Conservation (phyloP, 2,888 invertebrate species). For the Leucozona laternaria region DNA sequence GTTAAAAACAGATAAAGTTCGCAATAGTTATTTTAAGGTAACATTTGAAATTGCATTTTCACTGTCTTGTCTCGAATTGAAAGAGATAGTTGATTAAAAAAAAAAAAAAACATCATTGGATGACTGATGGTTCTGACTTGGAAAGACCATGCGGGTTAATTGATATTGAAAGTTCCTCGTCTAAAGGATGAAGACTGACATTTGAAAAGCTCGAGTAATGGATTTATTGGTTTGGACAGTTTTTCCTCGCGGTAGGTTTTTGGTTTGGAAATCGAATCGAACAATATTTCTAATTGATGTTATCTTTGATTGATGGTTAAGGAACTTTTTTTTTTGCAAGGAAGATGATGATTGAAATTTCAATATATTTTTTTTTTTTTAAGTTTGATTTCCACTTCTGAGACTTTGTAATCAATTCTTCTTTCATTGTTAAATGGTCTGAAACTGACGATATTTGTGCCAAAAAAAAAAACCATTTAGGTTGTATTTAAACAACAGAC, state of each 20-base stretch:
- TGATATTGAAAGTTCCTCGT: constrained; percentile 27
- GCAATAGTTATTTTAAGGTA: constrained; percentile 44
- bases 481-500: too few species aligned
- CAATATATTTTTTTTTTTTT: too few species aligned
- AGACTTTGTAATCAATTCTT: background rate
- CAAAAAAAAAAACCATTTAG: too few species aligned
- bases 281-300: constrained; percentile 50
- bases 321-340: background rate
- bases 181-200: constrained; percentile 7
- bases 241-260: background rate
- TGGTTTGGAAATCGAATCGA: background rate
- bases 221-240: constrained; percentile 17
- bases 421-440: too few species aligned
- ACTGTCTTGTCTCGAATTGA: background rate
- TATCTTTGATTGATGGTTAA: background rate
- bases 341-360: background rate
- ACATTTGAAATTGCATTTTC: constrained; percentile 37
- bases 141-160: constrained; percentile 21
- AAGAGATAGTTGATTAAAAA: background rate
- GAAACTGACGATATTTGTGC: too few species aligned
- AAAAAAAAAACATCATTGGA: background rate
- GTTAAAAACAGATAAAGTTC: constrained; percentile 18
- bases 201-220: background rate
- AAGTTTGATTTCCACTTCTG: background rate
- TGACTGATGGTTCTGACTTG: constrained; percentile 23